A percentile compares a stretch with the other conserved stretches of the same genome.
Conservation (phyloP, 1,140 invertebrate genomes). For the Triops cancriformis region DNA sequence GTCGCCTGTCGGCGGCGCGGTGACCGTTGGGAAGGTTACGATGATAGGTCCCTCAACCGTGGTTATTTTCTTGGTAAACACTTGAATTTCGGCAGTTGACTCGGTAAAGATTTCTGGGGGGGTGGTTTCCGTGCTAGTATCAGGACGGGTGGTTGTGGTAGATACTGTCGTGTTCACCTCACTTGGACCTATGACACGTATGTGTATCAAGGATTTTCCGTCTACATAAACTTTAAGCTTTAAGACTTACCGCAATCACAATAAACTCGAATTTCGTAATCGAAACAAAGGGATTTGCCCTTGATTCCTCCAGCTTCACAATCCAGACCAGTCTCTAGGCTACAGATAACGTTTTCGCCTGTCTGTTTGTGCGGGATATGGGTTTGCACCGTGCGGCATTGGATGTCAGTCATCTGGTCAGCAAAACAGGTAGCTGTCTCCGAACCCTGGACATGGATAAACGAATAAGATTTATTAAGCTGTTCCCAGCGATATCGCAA, state of each 20-base stretch:
- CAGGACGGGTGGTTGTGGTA: background rate
- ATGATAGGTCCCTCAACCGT: constrained; percentile 20
- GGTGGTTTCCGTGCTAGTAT: background rate
- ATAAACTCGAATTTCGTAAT: constrained; percentile 63
- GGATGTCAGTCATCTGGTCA: constrained; percentile 57
- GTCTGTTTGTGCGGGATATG: constrained; percentile 55
- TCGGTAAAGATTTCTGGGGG: constrained; percentile 5
- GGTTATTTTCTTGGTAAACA: constrained; percentile 20
- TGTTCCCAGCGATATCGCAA: background rate
- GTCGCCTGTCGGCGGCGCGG: background rate
- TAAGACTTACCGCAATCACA: constrained; percentile 50
- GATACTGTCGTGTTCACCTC: background rate
- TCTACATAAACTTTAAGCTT: background rate
- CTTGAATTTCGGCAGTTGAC: constrained; percentile 28
- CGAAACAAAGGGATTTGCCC: constrained; percentile 38
- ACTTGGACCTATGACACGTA: background rate
- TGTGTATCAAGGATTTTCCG: background rate
- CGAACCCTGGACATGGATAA: constrained; percentile 15
- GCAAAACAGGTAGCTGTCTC: constrained; percentile 40
- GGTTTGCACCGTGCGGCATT: constrained; percentile 57
- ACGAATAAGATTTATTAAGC: constrained; percentile 8
- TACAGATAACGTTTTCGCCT: constrained; percentile 63
- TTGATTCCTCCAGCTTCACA: constrained; percentile 43
- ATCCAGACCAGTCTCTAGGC: constrained; percentile 56
- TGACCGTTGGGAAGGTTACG: constrained; percentile 15